Base-by-base conservation (phyloP, 1,140 invertebrate species). In the Penaeus vannamei region DNA sequence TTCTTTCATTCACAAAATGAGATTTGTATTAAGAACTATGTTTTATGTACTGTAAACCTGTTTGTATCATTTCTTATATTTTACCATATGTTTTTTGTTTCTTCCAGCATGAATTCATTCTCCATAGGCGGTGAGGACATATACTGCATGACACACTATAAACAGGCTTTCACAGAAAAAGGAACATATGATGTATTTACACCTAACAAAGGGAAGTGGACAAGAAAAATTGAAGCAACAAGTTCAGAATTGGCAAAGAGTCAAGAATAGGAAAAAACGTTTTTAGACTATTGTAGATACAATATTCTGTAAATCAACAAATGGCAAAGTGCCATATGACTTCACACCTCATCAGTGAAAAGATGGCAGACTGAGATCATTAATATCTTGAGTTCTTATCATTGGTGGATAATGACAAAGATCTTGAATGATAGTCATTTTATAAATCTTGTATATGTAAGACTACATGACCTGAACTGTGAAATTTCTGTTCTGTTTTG, bases 211-310 rank as follows among this genome's bases (percentile, higher is more conserved):
- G 87, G 82, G 82, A 89, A 89, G 83, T 89, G 87, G 87, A 89
- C 87, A 61, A 82, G 82, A n/a, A 89, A 89, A 89, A 89, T 89
- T 85, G 87, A 89, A 80, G 87, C 87, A 42, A 89, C 76, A 84
- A 89, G 80, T 42, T 89, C 87, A 5, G 87, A 89, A 64, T 85
- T 76, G 42, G 69, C 82, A 84, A 89, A 89, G 72, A 89, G 53
- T 77, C 87, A 89, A 89, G 87, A 89, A 36, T 89, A 66, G 77
- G n/a, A 60, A 61, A 29, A 23, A 22, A 46, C n/a, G 36, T 32
- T 60, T n/a, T 29, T 42, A 61, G 22, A n/a, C 8, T 72, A 72
- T 59, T n/a, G 22, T 53, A 53, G 53, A 53, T 53, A 53, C 53
- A 53, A 53, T 53, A 53, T 53, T 53, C 53, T 53, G 53, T 53